Evolutionary conservation across 2,113 vertebrate genomes (phyloP), one percentile per base, ranked within the genome.

Genomic region (Myiagra hebetior): DNA sequence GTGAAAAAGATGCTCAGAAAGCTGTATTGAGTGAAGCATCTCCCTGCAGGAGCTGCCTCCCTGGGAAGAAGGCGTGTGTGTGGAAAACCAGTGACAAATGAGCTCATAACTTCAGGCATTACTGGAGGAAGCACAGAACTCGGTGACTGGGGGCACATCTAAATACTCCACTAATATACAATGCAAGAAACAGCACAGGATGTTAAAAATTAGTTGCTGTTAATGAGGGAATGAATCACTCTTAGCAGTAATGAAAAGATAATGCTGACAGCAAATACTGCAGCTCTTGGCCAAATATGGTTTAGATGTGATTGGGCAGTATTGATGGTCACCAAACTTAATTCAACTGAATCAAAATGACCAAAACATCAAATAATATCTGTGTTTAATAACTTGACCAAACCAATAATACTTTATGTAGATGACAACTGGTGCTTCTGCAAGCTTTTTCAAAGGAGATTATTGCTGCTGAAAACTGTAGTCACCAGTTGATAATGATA

Each of bases 401-500:
- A 75, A 70, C 17, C 30, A 69, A 30, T 73, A 85, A 68, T 83
- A 52, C 22, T 13, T 92, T 80, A 77, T 13, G 15, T 42, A 77
- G 76, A 80, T 94, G 93, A 79, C 87, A 81, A 44, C 81, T 89
- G 65, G 33, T 72, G 67, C 88, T 85, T 69, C 57, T 59, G 79
- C 78, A 94, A 89, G 68, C 68, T 63, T 13, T 88, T 95, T 91
- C 90, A 93, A 76, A 95, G 72, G 93, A 85, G 57, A 67, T 92
- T 91, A 87, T 95, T 92, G 95, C 91, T 94, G 90, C 89, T 94
- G 67, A 87, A 94, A 97, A 96, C 92, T 93, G 89, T 78, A 93
- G 86, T 94, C 87, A 96, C 91, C 69, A 88, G 72, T 53, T 95
- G 92, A 90, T 97, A 97, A 97, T 95, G 92, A 86, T 68, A 79